Base-by-base conservation (phyloP, 2,888 invertebrate species). In the Spodoptera littoralis region DNA sequence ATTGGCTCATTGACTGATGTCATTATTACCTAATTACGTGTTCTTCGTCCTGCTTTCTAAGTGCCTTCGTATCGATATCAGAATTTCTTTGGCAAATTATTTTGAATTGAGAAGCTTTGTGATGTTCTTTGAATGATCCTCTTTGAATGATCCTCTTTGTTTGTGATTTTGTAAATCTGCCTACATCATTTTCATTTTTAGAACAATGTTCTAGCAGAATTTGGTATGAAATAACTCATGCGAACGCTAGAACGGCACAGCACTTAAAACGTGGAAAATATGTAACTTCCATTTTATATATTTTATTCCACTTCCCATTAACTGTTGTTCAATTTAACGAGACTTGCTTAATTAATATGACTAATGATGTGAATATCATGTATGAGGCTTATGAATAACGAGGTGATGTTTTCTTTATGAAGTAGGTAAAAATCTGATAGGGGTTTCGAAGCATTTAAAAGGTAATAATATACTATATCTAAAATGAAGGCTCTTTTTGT, bases 1-100 rank as follows among this genome's bases (percentile, higher is more conserved):
- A 87, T 86, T 86, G 83, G 81, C 83, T 81, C 79, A 82, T 83
- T 81, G 82, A 77, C 76, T 74, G 79, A 80, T 79, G 69, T 79
- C 81, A 78, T 84, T 84, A 84, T 82, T 81, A 81, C 76, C 73
- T 86, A 82, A 85, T 84, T 84, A 81, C 67, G 69, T 75, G 72
- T 77, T 79, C 74, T 78, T 76, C 79, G 67, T 75, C 60, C 65
- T 66, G 48, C 61, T 74, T 64, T 70, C 54, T 62, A 44, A 70
- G 69, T 74, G 62, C 69, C 30, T 64, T 47, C 53, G 55, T 47
- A 60, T 63, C 53, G 46, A 56, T 68, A 65, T 55, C 55, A 50
- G 42, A 73, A 36, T 60, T 56, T 52, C 65, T 70, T 70, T 57
- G 22, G 8, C 22, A 61, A 59, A 67, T 70, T 67, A 63, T 60